A percentile compares a stretch with the other conserved stretches of the same genome.
phyloP scores from a whole-genome alignment of 1,140 invertebrate genomes.

The Calephelis virginiensis region DNA sequence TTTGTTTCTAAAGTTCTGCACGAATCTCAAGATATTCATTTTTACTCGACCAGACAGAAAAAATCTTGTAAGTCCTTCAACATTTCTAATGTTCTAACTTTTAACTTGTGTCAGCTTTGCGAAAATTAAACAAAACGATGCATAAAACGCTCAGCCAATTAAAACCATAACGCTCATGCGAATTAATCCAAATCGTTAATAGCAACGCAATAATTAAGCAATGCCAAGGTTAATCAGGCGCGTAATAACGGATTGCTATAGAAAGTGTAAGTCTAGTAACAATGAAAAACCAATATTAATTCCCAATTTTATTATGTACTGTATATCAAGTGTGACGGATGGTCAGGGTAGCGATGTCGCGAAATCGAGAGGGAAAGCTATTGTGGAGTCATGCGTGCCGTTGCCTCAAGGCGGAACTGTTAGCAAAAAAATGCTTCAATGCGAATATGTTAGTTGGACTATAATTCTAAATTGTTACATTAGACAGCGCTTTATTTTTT shows the following conservation, averaged over 20 bases:
- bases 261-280: conserved; percentile 45
- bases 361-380: conserved; percentile 56
- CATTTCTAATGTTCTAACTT: too few species aligned
- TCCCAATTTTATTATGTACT: conserved; percentile 34
- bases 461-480: not conserved
- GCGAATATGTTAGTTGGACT: conserved; percentile 33
- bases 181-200: conserved; percentile 40
- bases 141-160: conserved; percentile 7
- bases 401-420: conserved; percentile 63
- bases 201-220: conserved; percentile 42
- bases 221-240: conserved; percentile 29
- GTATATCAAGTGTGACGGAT: conserved; percentile 45
- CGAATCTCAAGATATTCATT: too few species aligned
- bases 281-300: conserved; percentile 27
- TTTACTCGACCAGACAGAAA: too few species aligned
- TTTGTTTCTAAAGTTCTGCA: too few species aligned
- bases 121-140: conserved; percentile 37
- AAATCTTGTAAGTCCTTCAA: too few species aligned
- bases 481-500: not conserved
- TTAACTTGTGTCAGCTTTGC: conserved; percentile 30
- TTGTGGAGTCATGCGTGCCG: conserved; percentile 55
- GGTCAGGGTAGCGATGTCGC: conserved; percentile 32
- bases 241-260: conserved; percentile 40
- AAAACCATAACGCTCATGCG: conserved; percentile 34
- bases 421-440: conserved; percentile 48